These are phyloP conservation scores for Cephus pulcher DNA, from an alignment of 2,888 invertebrate species.

Conservation along the genomic window DNA sequence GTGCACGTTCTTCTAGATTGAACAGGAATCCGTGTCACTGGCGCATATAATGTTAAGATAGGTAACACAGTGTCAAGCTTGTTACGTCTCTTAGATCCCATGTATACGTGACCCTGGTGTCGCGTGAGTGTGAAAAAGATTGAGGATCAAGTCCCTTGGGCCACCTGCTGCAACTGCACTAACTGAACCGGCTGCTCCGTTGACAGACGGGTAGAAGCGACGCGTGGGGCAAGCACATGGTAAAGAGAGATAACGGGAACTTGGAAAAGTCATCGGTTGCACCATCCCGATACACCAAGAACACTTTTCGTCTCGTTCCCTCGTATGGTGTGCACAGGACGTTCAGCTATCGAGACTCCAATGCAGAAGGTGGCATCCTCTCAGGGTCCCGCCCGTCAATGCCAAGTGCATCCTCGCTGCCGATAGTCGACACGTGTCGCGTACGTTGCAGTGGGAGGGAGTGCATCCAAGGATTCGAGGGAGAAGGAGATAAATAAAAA, in stretches of 20 bases:
- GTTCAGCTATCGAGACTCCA: background rate
- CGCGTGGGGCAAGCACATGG: constrained; percentile 36
- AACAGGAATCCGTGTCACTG: background rate
- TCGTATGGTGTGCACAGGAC: background rate
- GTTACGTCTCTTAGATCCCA: background rate
- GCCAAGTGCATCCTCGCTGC: background rate
- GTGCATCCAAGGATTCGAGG: background rate
- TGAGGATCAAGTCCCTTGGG: constrained; percentile 10
- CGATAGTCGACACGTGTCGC: background rate
- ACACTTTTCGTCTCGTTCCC: constrained; percentile 10
- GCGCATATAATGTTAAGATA: background rate
- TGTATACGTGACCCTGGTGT: background rate
- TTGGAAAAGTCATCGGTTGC: background rate
- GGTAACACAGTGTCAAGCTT: background rate
- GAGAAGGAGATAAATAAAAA: background rate
- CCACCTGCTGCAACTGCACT: constrained; percentile 27
- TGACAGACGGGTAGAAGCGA: constrained; percentile 29
- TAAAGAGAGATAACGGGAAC: constrained; percentile 19
- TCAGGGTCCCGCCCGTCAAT: background rate
- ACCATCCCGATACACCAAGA: constrained; percentile 18
- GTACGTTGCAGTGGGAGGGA: background rate
- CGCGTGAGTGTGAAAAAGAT: background rate
- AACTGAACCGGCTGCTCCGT: constrained; percentile 27
- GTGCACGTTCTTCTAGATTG: background rate
- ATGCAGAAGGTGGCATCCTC: background rate